Conservation (phyloP, 2,888 invertebrate genomes). For the Aradus depressus region DNA sequence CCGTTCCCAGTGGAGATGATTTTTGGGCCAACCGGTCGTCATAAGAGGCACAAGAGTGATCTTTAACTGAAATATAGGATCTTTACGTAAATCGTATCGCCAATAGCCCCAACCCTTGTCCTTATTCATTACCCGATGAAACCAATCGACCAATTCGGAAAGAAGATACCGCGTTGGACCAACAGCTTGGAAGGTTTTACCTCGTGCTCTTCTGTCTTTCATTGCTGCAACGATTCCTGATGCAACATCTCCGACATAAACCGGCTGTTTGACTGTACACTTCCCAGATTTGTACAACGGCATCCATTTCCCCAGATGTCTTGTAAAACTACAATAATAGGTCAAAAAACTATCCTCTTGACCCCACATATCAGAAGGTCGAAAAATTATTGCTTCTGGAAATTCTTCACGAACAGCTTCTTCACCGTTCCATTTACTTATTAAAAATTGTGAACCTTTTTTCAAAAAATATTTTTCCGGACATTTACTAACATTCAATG, state of each 20-base stretch:
- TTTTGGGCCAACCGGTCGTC: conserved; percentile 54
- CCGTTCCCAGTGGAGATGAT: conserved; percentile 61
- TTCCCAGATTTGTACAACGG: conserved; percentile 78
- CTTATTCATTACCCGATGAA: conserved; percentile 63
- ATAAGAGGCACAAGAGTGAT: conserved; percentile 45
- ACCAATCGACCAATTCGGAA: conserved; percentile 72
- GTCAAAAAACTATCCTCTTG: conserved; percentile 71
- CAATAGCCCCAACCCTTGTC: conserved; percentile 49
- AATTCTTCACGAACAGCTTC: conserved; percentile 81
- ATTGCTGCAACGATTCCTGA: conserved; percentile 69
- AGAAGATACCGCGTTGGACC: conserved; percentile 75
- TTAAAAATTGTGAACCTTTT: conserved; percentile 63
- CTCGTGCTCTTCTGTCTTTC: conserved; percentile 60
- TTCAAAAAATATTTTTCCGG: conserved; percentile 56
- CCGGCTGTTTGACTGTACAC: conserved; percentile 79
- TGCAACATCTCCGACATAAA: conserved; percentile 75
- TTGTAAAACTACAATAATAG: conserved; percentile 49
- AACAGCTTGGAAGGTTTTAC: conserved; percentile 68
- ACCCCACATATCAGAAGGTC: conserved; percentile 85
- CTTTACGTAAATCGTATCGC: conserved; percentile 59
- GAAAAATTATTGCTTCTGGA: conserved; percentile 85
- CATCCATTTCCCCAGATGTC: conserved; percentile 50
- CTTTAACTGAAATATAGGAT: conserved; percentile 55
- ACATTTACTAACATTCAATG: conserved; percentile 63
- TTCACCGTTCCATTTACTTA: conserved; percentile 76